phyloP scores from a whole-genome alignment of 2,113 vertebrate species.

The Scomber colias region DNA sequence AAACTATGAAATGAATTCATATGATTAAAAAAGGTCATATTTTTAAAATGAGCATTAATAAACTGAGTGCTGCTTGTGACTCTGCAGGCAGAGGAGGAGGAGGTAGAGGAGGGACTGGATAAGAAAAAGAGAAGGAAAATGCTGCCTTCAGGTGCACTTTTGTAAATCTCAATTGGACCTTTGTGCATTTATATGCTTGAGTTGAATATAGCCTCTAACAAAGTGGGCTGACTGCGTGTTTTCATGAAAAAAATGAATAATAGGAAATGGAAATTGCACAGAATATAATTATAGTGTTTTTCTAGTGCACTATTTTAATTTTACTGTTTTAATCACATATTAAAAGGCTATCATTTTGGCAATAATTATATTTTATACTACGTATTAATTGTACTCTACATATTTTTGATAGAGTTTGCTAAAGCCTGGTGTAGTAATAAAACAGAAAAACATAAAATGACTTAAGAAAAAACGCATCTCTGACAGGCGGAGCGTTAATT shows the following conservation, averaged over 20 bases:
- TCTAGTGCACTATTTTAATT: too few species aligned
- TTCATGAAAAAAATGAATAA: background rate
- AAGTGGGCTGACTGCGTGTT: background rate
- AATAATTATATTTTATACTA: too few species aligned
- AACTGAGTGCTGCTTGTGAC: background rate
- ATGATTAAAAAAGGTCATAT: background rate
- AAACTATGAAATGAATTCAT: too few species aligned
- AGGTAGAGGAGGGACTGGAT: background rate
- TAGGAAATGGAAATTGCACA: background rate
- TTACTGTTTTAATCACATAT: background rate
- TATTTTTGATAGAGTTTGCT: too few species aligned
- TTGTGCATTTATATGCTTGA: too few species aligned
- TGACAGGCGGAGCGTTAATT: background rate
- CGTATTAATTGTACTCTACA: too few species aligned
- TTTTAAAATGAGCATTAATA: background rate
- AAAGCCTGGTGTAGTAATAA: too few species aligned
- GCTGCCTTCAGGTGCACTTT: slow-evolving; percentile 7
- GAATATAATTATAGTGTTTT: background rate
- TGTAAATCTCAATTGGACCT: background rate
- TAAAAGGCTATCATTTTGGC: too few species aligned
- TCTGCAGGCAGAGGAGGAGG: background rate
- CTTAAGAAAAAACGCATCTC: too few species aligned
- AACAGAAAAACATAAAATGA: too few species aligned
- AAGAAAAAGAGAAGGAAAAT: background rate
- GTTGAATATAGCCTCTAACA: too few species aligned